A percentile compares a stretch with the other conserved stretches of the same genome.
Evolutionary conservation across 2,113 vertebrate species (phyloP).

Genomic region (Gasterosteus nipponicus): DNA sequence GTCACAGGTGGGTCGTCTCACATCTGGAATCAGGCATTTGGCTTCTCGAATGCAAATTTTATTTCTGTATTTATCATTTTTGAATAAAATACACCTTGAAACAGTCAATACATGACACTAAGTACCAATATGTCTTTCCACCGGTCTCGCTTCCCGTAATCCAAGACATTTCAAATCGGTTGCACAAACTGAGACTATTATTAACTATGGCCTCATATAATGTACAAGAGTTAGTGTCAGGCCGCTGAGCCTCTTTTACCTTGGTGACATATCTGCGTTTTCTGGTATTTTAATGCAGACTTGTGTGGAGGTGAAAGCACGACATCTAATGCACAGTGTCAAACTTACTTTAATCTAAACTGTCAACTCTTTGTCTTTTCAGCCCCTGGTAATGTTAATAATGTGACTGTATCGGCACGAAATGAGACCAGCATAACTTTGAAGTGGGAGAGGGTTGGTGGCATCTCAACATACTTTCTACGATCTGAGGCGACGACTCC

Average conservation of each 20-base stretch:
- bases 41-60: background rate
- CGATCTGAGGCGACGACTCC: background rate
- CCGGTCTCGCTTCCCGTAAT: too few species aligned
- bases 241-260: background rate
- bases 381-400: conserved; percentile 1
- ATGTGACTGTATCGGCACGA: background rate
- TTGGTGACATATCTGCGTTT: background rate
- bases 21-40: background rate
- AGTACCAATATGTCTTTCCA: too few species aligned
- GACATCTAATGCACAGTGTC: background rate
- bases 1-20: conserved; percentile 16
- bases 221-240: too few species aligned
- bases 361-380: background rate
- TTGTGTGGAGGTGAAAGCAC: background rate
- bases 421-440: conserved; percentile 47
- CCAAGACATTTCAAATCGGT: too few species aligned
- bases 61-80: background rate
- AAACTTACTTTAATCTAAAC: background rate
- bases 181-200: too few species aligned
- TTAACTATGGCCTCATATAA: too few species aligned
- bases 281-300: background rate
- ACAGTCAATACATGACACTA: too few species aligned
- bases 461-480: conserved; percentile 8
- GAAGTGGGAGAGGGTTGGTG: conserved; percentile 32
- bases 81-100: too few species aligned